Percentiles rank a stretch among this genome's conserved stretches.
Evolutionary conservation across 2,113 vertebrate genomes (phyloP).

Genomic region (Pica pica): DNA sequence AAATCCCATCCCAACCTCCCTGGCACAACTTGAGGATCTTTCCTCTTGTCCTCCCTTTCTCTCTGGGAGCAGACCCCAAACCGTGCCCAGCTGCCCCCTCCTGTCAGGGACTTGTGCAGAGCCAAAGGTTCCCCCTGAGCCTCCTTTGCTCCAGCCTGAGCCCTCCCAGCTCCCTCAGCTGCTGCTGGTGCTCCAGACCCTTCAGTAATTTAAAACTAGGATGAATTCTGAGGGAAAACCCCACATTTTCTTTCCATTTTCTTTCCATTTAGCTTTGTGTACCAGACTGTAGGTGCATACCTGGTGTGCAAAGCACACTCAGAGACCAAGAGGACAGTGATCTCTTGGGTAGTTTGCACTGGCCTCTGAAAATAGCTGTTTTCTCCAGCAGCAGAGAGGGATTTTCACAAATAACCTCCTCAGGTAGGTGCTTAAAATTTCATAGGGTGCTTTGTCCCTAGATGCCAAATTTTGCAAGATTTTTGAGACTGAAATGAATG

Average conservation of each 20-base stretch:
- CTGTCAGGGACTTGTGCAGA: neutral
- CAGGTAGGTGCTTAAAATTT: neutral
- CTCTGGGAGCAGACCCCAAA: rapidly evolving
- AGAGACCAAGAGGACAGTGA: neutral
- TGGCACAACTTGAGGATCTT: neutral
- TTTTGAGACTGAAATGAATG: neutral
- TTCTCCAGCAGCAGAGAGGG: neutral
- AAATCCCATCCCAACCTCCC: neutral
- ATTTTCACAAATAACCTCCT: neutral
- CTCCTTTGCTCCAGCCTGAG: neutral
- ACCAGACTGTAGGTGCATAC: neutral
- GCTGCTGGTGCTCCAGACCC: neutral
- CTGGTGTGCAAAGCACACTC: neutral
- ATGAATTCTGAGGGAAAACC: neutral
- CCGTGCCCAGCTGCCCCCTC: rapidly evolving
- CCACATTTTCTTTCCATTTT: neutral
- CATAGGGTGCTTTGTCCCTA: neutral
- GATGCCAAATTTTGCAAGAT: neutral
- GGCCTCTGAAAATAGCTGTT: neutral
- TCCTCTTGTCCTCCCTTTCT: neutral
- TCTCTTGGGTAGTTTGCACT: neutral
- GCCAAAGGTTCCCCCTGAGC: neutral
- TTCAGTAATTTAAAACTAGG: neutral
- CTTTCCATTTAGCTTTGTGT: neutral
- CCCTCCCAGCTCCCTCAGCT: neutral